A percentile compares a stretch with the other conserved stretches of the same genome.
phyloP scores from a whole-genome alignment of 2,797 vertebrate genomes.

The Myoxocephalus aenaeus region DNA sequence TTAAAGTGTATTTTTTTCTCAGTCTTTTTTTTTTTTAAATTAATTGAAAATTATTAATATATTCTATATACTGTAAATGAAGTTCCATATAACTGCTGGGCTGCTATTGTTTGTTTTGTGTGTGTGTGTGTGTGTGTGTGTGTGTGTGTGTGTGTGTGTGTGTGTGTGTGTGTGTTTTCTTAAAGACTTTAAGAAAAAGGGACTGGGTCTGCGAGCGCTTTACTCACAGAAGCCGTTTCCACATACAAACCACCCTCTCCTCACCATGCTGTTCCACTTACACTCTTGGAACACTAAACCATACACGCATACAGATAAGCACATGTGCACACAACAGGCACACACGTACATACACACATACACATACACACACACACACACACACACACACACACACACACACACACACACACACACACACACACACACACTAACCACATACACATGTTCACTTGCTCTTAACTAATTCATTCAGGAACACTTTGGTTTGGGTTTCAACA shows the following conservation, averaged over 20 bases:
- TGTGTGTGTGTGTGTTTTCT: conserved; percentile 28
- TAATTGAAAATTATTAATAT: neutral
- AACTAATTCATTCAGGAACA: conserved; percentile 89
- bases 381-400: conserved; percentile 19
- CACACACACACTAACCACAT: conserved; percentile 78
- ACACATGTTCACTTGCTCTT: conserved; percentile 85
- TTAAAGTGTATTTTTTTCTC: neutral
- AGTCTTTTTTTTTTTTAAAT: neutral
- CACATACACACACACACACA: conserved; percentile 79
- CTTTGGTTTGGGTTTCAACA: conserved; percentile 85
- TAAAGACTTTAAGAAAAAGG: conserved; percentile 21
- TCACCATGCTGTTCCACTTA: conserved; percentile 86
- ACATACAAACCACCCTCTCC: conserved; percentile 72
- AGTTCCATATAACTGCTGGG: neutral
- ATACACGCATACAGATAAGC: conserved; percentile 76
- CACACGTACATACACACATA: conserved; percentile 22
- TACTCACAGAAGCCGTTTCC: conserved; percentile 83
- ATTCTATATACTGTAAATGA: neutral
- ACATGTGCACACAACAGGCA: conserved; percentile 50
- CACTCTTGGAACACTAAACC: conserved; percentile 73
- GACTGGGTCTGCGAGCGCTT: conserved; percentile 55
- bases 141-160: conserved; percentile 14
- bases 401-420: conserved; percentile 80
- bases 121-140: conserved; percentile 1
- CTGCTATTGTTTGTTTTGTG: conserved; percentile 13